phyloP scores from a whole-genome alignment of 2,797 vertebrate genomes.

The Mastacembelus armatus region DNA sequence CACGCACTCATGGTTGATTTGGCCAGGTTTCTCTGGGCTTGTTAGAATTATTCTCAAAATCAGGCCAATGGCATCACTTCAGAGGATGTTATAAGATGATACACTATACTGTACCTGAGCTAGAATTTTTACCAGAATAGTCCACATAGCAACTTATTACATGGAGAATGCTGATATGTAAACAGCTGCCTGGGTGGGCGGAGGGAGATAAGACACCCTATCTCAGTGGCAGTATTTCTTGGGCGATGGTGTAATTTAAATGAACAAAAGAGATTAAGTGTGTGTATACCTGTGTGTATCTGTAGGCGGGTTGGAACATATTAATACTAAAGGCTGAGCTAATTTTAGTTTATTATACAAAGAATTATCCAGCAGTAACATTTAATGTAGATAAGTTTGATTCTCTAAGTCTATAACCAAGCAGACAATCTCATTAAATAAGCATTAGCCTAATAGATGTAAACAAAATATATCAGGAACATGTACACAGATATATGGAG shows the following conservation, averaged over 20 bases:
- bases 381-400: constrained; percentile 15
- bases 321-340: background rate
- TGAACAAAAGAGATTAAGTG: constrained; percentile 14
- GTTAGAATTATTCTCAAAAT: constrained; percentile 68
- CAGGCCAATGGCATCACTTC: constrained; percentile 66
- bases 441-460: constrained; percentile 20
- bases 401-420: background rate
- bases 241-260: constrained; percentile 8
- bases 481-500: constrained; percentile 14
- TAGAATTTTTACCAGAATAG: constrained; percentile 25
- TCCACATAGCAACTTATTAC: constrained; percentile 19
- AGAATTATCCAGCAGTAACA: background rate
- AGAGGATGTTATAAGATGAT: constrained; percentile 62
- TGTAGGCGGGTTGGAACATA: background rate
- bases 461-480: constrained; percentile 30
- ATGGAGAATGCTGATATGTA: constrained; percentile 12
- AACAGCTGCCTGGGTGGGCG: constrained; percentile 29
- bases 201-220: constrained; percentile 25
- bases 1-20: constrained; percentile 47
- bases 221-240: constrained; percentile 31
- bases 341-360: background rate
- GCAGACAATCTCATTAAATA: constrained; percentile 17
- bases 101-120: constrained; percentile 47
- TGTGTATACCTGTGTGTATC: constrained; percentile 14
- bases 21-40: constrained; percentile 55